Evolutionary conservation across 2,797 vertebrate genomes (phyloP).

Genomic region (Phoebastria nigripes): DNA sequence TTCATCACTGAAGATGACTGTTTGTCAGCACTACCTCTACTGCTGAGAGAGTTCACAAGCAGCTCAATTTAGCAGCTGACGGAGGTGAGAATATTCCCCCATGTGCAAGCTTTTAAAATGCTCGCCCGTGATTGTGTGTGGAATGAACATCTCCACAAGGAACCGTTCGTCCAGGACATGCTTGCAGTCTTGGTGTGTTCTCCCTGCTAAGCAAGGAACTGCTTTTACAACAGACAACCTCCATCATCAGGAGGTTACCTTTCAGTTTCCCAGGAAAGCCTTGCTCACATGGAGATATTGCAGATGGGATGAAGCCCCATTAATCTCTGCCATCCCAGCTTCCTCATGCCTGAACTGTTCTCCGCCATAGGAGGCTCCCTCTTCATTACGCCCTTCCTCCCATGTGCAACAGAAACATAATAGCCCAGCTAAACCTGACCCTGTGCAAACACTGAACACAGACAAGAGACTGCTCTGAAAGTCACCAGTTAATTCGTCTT

Average conservation of each 20-base stretch:
- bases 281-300: background rate
- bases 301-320: background rate
- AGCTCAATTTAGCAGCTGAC: background rate
- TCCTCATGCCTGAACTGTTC: background rate
- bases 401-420: background rate
- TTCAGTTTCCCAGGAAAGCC: background rate
- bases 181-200: background rate
- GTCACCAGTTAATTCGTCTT: background rate
- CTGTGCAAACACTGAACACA: background rate
- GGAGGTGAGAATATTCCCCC: background rate
- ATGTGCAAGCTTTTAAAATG: background rate
- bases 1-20: slow-evolving; percentile 8
- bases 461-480: background rate
- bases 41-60: background rate
- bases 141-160: background rate
- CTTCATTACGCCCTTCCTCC: background rate
- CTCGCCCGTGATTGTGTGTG: background rate
- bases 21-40: slow-evolving; percentile 31
- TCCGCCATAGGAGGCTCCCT: background rate
- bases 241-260: background rate
- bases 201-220: background rate
- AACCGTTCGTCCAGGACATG: background rate
- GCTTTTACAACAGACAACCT: background rate
- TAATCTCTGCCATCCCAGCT: background rate
- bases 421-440: background rate